phyloP scores from a whole-genome alignment of 2,888 invertebrate species.

The Pyrrhosoma nymphula region DNA sequence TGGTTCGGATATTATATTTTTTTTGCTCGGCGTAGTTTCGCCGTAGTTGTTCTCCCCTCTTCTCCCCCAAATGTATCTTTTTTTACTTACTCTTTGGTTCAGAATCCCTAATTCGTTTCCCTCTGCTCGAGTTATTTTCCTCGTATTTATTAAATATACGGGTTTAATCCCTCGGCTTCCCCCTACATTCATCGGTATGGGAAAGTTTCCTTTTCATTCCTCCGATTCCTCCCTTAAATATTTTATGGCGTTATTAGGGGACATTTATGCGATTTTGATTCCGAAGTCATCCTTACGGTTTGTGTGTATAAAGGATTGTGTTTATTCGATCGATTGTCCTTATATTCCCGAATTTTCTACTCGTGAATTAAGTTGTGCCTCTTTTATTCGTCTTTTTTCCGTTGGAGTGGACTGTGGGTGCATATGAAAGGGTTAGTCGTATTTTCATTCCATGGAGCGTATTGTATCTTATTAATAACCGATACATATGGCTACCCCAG shows the following conservation, averaged over 20 bases:
- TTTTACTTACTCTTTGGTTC: background rate
- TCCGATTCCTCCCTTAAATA: background rate
- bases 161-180: background rate
- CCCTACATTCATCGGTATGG: background rate
- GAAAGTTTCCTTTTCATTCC: background rate
- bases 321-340: too few relatives aligned
- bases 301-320: too few relatives aligned
- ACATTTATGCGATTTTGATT: background rate
- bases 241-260: background rate
- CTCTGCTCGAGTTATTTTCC: background rate
- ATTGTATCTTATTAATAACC: too few relatives aligned
- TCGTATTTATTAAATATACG: background rate
- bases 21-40: background rate
- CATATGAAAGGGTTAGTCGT: too few relatives aligned
- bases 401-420: too few relatives aligned
- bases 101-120: background rate
- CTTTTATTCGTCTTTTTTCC: too few relatives aligned
- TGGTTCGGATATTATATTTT: background rate
- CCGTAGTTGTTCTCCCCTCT: background rate
- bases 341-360: too few relatives aligned
- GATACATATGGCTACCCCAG: too few relatives aligned
- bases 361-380: too few relatives aligned
- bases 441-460: too few relatives aligned
- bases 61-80: background rate
- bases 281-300: too few relatives aligned